These are phyloP conservation scores for Epiblema foenella DNA, from an alignment of 2,888 invertebrate genomes.

Conservation along the genomic window DNA sequence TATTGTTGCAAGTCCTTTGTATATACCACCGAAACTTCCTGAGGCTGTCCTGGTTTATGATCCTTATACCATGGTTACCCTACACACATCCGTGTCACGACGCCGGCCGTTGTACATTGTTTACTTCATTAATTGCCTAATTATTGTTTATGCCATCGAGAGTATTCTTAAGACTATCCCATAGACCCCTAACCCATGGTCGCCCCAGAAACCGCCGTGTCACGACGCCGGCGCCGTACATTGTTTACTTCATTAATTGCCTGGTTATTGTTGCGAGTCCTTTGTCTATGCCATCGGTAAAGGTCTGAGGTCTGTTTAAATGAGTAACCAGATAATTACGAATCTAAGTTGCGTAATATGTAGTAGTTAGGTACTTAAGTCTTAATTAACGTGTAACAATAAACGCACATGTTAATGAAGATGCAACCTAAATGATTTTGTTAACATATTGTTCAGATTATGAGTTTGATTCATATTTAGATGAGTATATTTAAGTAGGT, in stretches of 20 bases:
- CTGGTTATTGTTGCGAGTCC: conserved; percentile 1
- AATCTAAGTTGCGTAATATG: neutral
- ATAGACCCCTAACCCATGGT: neutral
- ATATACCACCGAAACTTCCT: too few species aligned
- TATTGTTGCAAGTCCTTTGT: too few species aligned
- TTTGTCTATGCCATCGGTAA: conserved; percentile 4
- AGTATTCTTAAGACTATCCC: neutral
- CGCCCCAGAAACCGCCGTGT: neutral
- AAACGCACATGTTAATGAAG: too few species aligned
- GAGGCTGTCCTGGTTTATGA: neutral
- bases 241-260: conserved; percentile 4
- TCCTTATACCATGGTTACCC: neutral
- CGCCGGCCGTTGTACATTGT: neutral
- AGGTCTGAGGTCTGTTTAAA: neutral
- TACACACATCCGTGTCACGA: neutral
- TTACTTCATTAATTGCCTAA: conserved; percentile 1
- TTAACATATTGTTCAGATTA: too few species aligned
- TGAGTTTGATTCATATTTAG: too few species aligned
- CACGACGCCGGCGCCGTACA: neutral
- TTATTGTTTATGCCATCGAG: neutral
- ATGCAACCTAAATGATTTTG: too few species aligned
- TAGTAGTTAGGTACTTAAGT: neutral
- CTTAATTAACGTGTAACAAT: too few species aligned
- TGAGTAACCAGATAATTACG: neutral
- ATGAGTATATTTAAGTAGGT: too few species aligned